phyloP scores from a whole-genome alignment of 2,888 invertebrate genomes.

The Drosophila picticornis region DNA sequence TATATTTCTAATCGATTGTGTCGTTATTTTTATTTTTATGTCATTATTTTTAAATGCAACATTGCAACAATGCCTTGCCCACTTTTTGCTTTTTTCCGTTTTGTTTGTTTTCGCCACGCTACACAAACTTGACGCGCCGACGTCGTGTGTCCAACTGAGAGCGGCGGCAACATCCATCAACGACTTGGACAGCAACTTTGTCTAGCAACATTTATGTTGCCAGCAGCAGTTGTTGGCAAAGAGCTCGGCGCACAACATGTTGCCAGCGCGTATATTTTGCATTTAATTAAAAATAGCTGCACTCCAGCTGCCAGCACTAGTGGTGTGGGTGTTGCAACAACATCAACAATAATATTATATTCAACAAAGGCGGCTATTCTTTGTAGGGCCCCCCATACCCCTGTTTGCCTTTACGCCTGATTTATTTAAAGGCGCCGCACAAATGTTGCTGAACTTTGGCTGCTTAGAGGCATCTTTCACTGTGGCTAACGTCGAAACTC shows the following conservation, averaged over 20 bases:
- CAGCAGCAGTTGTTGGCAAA: constrained; percentile 17
- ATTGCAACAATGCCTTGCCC: constrained; percentile 12
- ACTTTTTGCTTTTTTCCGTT: not conserved
- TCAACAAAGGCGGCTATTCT: constrained; percentile 74
- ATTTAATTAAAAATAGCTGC: constrained; percentile 76
- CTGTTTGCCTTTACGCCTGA: constrained; percentile 58
- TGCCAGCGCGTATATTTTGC: constrained; percentile 66
- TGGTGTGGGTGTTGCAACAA: constrained; percentile 65
- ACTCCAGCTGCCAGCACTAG: constrained; percentile 66
- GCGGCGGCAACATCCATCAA: constrained; percentile 35
- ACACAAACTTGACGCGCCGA: constrained; percentile 65
- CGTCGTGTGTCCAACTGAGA: constrained; percentile 60
- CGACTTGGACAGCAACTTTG: constrained; percentile 7
- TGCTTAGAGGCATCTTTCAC: constrained; percentile 52
- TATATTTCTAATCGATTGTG: constrained; percentile 11
- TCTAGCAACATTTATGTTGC: constrained; percentile 52
- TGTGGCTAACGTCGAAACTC: constrained; percentile 21
- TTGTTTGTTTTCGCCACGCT: constrained; percentile 7
- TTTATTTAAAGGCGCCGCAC: constrained; percentile 75
- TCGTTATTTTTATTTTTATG: constrained; percentile 32
- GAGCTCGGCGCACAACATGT: constrained; percentile 53
- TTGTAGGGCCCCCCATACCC: constrained; percentile 35
- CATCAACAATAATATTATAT: constrained; percentile 28
- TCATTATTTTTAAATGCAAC: constrained; percentile 50
- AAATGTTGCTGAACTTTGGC: constrained; percentile 79